Evolutionary conservation across 2,113 vertebrate species (phyloP), one percentile per base, ranked within the genome.

Genomic region (Poeciliopsis turrubarensis): DNA sequence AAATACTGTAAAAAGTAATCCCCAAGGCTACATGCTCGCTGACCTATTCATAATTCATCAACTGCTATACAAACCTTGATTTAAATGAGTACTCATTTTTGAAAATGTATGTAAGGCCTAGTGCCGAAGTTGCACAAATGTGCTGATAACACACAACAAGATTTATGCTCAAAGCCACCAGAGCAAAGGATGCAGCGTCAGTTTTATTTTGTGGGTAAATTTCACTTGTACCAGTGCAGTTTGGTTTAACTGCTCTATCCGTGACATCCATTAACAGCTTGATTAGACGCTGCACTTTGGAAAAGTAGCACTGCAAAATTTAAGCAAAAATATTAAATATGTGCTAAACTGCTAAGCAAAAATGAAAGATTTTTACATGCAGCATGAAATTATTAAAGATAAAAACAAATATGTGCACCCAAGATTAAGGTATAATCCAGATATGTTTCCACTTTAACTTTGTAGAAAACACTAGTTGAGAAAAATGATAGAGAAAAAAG

Each of bases 31-130:
- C 22, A 81, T 69, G 84, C 37, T 44, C 71, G 66, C 77, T 83
- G 77, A 68, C 65, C 68, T 61, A 69, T 75, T 86, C 81, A 86
- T 80, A 62, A 87, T 68, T 80, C 68, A 66, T 80, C 32, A 25
- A 30, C 57, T 60, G 74, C 54, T 57, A 3, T 25, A 63, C 30
- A 71, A 37, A 73, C 66, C 71, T 78, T 79, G 75, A 78, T 60
- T 39, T 34, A 64, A 73, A 77, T 51, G 31, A 77, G 63, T 67
- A 22, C 2, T 66, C 72, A 44, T 31, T 37, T 75, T 68, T 22
- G 10, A 69, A 87, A 77, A 70, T 67, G 26, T 60, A 69, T 75
- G 22, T 72, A 65, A 77, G 57, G 32, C 25, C 51, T 7, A 57
- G 25, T 67, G 47, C n/a, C 32, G 68, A 83, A 89, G 83, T 72